phyloP scores from a whole-genome alignment of 2,888 invertebrate genomes.

The Patella depressa region DNA sequence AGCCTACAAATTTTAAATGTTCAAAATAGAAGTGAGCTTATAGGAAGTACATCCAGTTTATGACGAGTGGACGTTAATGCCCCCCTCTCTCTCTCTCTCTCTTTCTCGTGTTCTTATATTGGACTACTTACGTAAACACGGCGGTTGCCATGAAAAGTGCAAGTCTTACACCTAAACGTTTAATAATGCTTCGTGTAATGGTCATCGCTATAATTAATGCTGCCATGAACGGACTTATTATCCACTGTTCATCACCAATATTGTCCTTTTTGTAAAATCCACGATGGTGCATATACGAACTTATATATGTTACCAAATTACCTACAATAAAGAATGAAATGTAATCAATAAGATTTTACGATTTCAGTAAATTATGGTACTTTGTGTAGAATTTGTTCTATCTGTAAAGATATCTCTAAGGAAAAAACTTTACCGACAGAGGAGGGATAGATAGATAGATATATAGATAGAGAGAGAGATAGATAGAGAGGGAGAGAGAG shows the following conservation, averaged over 20 bases:
- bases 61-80: no score
- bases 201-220: neutral
- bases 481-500: constrained; percentile 14
- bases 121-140: neutral
- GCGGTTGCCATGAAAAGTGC: neutral
- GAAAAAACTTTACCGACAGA: no score
- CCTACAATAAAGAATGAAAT: neutral
- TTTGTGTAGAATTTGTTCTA: no score
- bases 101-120: no score
- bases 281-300: neutral
- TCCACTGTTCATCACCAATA: constrained; percentile 4
- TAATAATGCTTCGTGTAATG: neutral
- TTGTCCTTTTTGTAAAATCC: neutral
- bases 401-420: no score
- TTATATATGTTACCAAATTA: neutral
- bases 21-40: neutral
- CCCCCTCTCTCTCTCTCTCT: no score
- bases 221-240: neutral
- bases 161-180: neutral
- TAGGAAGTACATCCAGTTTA: no score
- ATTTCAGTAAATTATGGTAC: no score
- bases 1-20: neutral
- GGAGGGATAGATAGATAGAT: neutral
- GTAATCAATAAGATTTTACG: no score
- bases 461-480: neutral